Evolutionary conservation across 53 echinoderm and acorn worm genomes (phyloP).

Genomic region (Echinometra lucunter): DNA sequence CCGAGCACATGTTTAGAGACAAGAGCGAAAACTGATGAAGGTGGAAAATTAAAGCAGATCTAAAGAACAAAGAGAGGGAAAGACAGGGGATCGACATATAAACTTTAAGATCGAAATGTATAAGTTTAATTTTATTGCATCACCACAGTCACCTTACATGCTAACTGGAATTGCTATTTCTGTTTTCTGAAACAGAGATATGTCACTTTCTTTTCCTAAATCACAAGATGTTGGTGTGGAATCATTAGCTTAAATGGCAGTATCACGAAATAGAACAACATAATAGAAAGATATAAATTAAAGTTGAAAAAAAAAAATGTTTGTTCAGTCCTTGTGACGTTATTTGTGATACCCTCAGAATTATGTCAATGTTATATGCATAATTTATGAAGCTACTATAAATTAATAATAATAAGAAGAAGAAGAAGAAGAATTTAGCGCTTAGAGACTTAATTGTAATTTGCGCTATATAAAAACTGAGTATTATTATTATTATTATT

Average conservation of each 20-base stretch:
- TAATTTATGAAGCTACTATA: too few relatives aligned
- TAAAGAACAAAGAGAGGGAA: not conserved
- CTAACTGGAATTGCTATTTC: not conserved
- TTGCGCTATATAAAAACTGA: too few relatives aligned
- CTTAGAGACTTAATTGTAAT: too few relatives aligned
- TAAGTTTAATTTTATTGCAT: not conserved
- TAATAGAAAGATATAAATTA: too few relatives aligned
- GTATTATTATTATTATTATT: too few relatives aligned
- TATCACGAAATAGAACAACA: too few relatives aligned
- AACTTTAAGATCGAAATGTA: not conserved
- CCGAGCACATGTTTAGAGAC: not conserved
- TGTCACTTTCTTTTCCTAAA: not conserved
- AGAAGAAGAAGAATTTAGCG: too few relatives aligned
- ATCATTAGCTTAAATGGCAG: not conserved
- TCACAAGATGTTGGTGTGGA: not conserved
- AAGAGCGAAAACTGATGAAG: not conserved
- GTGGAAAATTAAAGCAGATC: not conserved
- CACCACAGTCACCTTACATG: not conserved
- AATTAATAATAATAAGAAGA: too few relatives aligned
- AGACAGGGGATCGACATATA: not conserved
- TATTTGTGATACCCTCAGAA: too few relatives aligned
- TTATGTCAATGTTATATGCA: too few relatives aligned
- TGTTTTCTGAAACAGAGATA: not conserved
- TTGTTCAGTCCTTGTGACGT: too few relatives aligned
- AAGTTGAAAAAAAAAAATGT: too few relatives aligned